A percentile compares a stretch with the other conserved stretches of the same genome.
Conservation (phyloP, 2,113 vertebrate species). For the Tachuris rubrigastra region DNA sequence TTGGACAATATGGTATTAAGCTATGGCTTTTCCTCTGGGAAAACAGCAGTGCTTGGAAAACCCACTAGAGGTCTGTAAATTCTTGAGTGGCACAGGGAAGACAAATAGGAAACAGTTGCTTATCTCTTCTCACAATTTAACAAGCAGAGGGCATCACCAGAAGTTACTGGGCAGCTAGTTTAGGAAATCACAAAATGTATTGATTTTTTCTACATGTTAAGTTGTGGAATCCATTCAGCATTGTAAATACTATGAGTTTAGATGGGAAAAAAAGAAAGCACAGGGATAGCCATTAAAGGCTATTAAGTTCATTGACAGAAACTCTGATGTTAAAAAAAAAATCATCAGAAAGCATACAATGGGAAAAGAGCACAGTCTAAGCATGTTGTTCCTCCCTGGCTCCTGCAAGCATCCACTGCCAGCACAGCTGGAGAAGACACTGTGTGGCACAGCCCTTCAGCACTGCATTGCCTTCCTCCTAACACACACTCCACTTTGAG, state of each 20-base stretch:
- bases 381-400: neutral
- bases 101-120: neutral
- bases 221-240: neutral
- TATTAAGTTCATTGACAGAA: neutral
- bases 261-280: neutral
- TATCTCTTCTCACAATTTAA: neutral
- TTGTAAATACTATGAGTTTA: neutral
- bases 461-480: neutral
- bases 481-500: rapidly evolving
- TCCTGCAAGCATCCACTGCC: neutral
- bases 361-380: neutral
- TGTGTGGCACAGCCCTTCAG: neutral
- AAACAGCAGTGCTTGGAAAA: neutral
- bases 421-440: neutral
- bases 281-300: neutral
- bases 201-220: neutral
- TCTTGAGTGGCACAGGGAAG: neutral
- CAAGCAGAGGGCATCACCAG: neutral
- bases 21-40: neutral
- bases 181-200: neutral
- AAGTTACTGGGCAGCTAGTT: neutral
- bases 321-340: neutral
- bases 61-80: neutral
- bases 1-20: neutral
- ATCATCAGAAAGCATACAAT: neutral